Evolutionary conservation across 2,888 invertebrate species (phyloP), one percentile per base, ranked within the genome.

Genomic region (Stenodera caucasica): DNA sequence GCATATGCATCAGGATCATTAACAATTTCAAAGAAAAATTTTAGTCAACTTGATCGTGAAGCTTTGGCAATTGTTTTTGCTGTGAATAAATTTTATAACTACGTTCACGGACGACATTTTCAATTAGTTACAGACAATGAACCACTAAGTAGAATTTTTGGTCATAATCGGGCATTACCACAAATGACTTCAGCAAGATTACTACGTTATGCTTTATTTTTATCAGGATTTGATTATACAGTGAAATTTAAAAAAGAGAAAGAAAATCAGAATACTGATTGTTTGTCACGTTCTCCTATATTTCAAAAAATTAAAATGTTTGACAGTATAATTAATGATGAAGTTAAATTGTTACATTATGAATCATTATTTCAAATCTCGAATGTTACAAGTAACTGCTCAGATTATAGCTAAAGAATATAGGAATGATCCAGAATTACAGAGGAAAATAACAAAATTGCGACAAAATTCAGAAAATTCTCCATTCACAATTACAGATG

Each of bases 1-100:
- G 53, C 49, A 9, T 67, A 57, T 62, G 64, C 58, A 4, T 67
- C 63, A 11, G 53, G 67, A 18, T 67, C 62, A 12, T 37, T 67
- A 9, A 51, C 51, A 35, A 51, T 57, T 51, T 51, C 57, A 14
- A 61, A 67, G 49, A 54, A 51, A 55, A 64, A 64, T n/a, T 62
- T 59, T 12, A 54, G 53, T 7, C 54, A 61, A 2, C 14, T 68
- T 32, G 30, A 63, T 30, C 57, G 55, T 18, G 68, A 68, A 58
- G 56, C 58, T 21, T 21, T 51, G 8, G 62, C 63, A 30, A 60
- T 4, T 59, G 0, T 53, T 35, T 54, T 62, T 35, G 12, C 35
- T 8, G 21, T 62, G 11, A 52, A 60, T 11, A 49, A 58, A 21
- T 53, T 63, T 33, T 35, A 60, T 18, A 45, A 52, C 14, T 63